Base-by-base conservation (phyloP, 2,888 invertebrate species). In the Fissipunctia ypsillon region DNA sequence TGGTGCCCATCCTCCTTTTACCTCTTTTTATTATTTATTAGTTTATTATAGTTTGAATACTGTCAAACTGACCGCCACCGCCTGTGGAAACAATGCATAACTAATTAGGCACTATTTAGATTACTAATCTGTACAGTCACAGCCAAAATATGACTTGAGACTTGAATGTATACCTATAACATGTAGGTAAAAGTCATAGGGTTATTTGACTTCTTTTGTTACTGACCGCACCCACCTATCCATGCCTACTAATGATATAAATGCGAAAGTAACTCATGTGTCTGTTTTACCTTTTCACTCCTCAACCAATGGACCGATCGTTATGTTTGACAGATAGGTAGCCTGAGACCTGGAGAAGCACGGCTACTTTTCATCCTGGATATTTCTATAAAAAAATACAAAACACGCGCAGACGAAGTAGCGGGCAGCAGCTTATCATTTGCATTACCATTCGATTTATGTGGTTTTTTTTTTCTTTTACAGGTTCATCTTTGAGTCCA, bases 401-500 rank as follows among this genome's bases (percentile, higher is more conserved):
- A 61, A 22, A 43, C 43, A n/a, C n/a, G n/a, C 31, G 12, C 28
- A 7, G 31, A 41, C 28, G 4, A 16, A 35, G 3, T 19, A 12
- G 19, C 1, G 38, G n/a, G 16, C 19, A 48, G 12, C 22, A n/a
- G 38, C 38, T 38, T 38, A n/a, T 38, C 38, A 7, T 38, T 72
- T 22, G 5, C 56, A 9, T 25, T 57, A 43, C 35, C 35, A 41
- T n/a, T 28, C 0, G 6, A 45, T 31, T 61, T 16, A 63, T 5
- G 14, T 28, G 16, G 16, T 22, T 35, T 5, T 54, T 66, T 64
- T 56, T 65, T 74, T 81, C 77, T 73, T 78, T 95, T 94, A 61
- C 95, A 96, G 96, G 77, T 96, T 94, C 84, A 61, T 94, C 60
- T 91, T 95, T 71, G 91, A 95, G 80, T 93, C 93, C 67, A 95